Conservation (phyloP, 2,888 invertebrate species). For the Griposia aprilina region DNA sequence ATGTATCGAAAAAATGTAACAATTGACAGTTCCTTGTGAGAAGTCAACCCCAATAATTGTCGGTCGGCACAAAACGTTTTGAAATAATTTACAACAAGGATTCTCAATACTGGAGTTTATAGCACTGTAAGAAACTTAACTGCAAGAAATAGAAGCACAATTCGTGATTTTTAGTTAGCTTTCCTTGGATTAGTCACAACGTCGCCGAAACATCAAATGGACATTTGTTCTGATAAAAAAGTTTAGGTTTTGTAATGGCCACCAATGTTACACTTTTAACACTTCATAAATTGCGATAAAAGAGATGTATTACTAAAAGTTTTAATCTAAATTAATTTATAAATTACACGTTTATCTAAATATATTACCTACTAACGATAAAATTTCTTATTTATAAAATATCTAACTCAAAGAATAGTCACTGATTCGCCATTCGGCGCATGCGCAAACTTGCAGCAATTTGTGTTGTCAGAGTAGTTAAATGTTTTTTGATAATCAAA, state of each 20-base stretch:
- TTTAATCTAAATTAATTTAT: conserved; percentile 74
- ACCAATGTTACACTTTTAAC: conserved; percentile 89
- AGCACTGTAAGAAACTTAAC: conserved; percentile 76
- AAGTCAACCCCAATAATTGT: conserved; percentile 87
- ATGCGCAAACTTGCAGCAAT: conserved; percentile 89
- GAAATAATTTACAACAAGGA: conserved; percentile 77
- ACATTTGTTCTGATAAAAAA: conserved; percentile 90
- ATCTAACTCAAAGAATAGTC: conserved; percentile 89
- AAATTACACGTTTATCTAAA: conserved; percentile 82
- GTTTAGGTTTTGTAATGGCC: conserved; percentile 91
- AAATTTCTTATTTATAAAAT: conserved; percentile 89
- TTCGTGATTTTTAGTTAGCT: conserved; percentile 81
- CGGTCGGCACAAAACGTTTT: conserved; percentile 85
- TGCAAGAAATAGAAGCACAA: conserved; percentile 76
- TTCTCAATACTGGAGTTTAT: conserved; percentile 74
- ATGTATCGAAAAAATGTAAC: conserved; percentile 83
- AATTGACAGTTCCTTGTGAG: conserved; percentile 88
- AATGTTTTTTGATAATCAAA: conserved; percentile 37
- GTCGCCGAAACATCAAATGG: conserved; percentile 91
- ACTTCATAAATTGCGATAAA: conserved; percentile 79
- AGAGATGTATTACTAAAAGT: conserved; percentile 72
- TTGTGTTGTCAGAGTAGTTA: conserved; percentile 77
- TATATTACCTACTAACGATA: conserved; percentile 87
- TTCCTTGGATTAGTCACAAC: conserved; percentile 88
- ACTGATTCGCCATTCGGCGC: conserved; percentile 91